phyloP scores from a whole-genome alignment of 2,888 invertebrate genomes.

The Lacanobia oleracea region DNA sequence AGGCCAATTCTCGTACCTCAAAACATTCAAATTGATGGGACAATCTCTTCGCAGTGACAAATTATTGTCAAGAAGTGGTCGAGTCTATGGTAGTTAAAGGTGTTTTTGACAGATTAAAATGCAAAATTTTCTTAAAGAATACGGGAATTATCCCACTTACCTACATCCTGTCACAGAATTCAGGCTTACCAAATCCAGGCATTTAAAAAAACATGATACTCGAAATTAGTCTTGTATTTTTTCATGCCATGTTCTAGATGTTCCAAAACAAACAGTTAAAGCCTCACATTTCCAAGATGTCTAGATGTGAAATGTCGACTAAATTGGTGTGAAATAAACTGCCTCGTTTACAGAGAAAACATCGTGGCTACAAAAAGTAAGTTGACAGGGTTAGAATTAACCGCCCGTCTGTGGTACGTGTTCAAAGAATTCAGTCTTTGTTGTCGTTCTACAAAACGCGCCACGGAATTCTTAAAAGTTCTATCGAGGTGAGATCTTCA shows the following conservation, averaged over 20 bases:
- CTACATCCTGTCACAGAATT: background rate
- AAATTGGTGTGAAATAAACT: slow-evolving; percentile 74
- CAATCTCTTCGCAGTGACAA: background rate
- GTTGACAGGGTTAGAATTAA: slow-evolving; percentile 80
- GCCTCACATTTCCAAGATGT: slow-evolving; percentile 33
- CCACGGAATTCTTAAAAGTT: slow-evolving; percentile 76
- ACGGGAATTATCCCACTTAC: no score
- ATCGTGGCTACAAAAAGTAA: slow-evolving; percentile 68
- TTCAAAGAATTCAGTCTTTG: slow-evolving; percentile 83
- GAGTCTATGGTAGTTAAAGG: background rate
- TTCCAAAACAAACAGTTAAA: slow-evolving; percentile 21
- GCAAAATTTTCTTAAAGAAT: no score
- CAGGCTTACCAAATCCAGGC: background rate
- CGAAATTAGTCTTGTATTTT: background rate
- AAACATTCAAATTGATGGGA: background rate
- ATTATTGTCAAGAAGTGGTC: background rate
- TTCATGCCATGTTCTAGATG: background rate
- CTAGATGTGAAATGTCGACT: slow-evolving; percentile 57
- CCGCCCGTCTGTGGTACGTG: slow-evolving; percentile 73
- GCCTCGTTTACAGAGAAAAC: slow-evolving; percentile 70
- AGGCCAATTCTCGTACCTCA: no score
- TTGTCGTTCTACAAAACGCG: slow-evolving; percentile 73
- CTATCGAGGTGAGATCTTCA: slow-evolving; percentile 74
- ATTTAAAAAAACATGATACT: background rate
- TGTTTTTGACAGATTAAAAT: slow-evolving; percentile 1